Evolutionary conservation across 1,140 invertebrate genomes (phyloP), one percentile per base, ranked within the genome.

Genomic region (Rhizoglyphus robini): DNA sequence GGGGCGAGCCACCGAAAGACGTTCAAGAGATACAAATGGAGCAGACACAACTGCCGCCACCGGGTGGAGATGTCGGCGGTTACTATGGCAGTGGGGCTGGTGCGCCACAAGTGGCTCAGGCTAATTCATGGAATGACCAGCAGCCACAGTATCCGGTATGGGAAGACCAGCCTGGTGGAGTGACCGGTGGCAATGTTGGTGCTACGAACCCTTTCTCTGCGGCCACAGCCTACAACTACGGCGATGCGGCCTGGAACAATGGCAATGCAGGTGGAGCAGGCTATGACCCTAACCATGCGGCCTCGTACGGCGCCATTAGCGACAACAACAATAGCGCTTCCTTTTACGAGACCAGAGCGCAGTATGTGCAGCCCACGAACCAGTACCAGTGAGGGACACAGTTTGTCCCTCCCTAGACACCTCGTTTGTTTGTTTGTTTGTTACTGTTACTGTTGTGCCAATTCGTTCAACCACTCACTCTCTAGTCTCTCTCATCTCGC

Each of bases 1-100:
- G 94, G 94, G 93, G 93, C 0, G 91, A 96, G 74, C 84, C 86
- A 46, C 68, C 36, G 67, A 68, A 67, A 67, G 68, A 63, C 29
- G 18, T 20, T 3, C 38, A 1, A 29, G 61, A 63, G 32, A 18
- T 64, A 18, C 63, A 64, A 57, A 49, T 64, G 46, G 38, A 64
- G 41, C 20, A 64, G n/a, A 30, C 29, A 36, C 63, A 48, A 8
- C 20, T 60, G 15, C 58, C 58, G 27, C 58, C 58, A 38, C 15
- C 3, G 13, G 27, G 15, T 5, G 15, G n/a, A 1, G 15, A 15
- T 23, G 8, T 23, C 13, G 58, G 15, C 23, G 15, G 27, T 38
- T 15, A 60, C 29, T 60, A 32, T 60, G 27, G 15, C 11, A n/a
- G n/a, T 46, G 15, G 27, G 13, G 58, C 2, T 27, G 25, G 11